Base-by-base conservation (phyloP, 1,140 invertebrate species). In the Ridgeia piscesae region DNA sequence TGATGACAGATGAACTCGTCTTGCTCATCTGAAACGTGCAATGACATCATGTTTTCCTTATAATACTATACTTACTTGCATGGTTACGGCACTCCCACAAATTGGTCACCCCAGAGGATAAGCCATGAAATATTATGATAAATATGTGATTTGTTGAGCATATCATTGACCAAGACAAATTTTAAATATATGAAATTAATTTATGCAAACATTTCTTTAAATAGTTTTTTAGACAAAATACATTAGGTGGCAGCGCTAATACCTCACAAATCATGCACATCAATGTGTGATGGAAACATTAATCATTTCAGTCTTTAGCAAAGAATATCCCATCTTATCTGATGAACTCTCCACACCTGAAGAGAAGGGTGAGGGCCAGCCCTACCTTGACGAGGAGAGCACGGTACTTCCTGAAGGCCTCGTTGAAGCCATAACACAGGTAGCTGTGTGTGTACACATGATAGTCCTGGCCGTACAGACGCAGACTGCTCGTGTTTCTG, bases 351-450 rank as follows among this genome's bases (percentile, higher is more conserved):
- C 11, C 42, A 42, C 58, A 77, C 58, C 6, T 31, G 17, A 77
- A 77, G 11, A 77, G 27, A 77, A 77, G 58, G 58, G 8, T 77
- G 58, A 9, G 27, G 11, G n/a, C 33, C 42, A 93, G 94, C 94
- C 94, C 33, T 92, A 92, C 92, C 89, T 93, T 35, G 89, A 91
- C 88, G 1, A 96, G 93, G 34, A 94, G 33, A 35, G 94, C 94
- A 35, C 93, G 77, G 89, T 94, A 94, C 34, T 95, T 94, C 34
- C 92, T 92, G 17, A 93, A 92, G n/a, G 95, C 95, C 93, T 97
- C 95, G 89, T 95, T 95, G 17, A 96, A 94, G 8, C 97, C 97
- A 94, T 96, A 97, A 94, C 97, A 97, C 0, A 97, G 94, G 93
- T 95, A 97, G 93, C 96, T 97, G 92, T 96, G 94, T 6, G 96